Conservation (phyloP, 2,113 vertebrate species). For the Poeciliopsis retropinna region DNA sequence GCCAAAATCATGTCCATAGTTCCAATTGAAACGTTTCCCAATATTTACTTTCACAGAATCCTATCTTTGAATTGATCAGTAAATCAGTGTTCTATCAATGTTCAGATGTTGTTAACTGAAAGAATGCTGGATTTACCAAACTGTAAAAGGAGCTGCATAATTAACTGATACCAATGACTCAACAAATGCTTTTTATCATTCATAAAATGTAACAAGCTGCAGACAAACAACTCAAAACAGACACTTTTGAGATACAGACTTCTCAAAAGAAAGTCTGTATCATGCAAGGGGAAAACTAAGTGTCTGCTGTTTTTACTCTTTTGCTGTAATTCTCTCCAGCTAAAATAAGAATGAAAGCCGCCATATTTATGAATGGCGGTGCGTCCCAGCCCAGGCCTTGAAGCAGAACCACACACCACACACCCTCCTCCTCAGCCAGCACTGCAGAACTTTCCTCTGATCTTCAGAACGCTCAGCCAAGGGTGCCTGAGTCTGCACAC, state of each 20-base stretch:
- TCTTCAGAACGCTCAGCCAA: constrained; percentile 46
- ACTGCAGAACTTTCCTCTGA: constrained; percentile 81
- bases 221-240: not conserved
- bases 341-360: constrained; percentile 9
- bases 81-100: not conserved
- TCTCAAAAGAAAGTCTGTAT: not conserved
- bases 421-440: constrained; percentile 65
- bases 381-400: constrained; percentile 13
- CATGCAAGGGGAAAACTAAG: not conserved
- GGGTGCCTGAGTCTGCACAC: too few relatives aligned
- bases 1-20: too few relatives aligned
- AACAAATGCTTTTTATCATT: too few relatives aligned
- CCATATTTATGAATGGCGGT: constrained; percentile 39
- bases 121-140: not conserved
- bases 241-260: too few relatives aligned
- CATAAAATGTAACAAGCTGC: too few relatives aligned
- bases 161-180: not conserved
- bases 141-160: not conserved
- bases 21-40: too few relatives aligned
- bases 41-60: too few relatives aligned
- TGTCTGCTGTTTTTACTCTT: not conserved
- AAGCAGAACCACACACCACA: constrained; percentile 36
- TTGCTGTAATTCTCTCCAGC: not conserved
- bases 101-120: constrained; percentile 34
- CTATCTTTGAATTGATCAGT: not conserved